These are phyloP conservation scores for Matsumurasca onukii DNA, from an alignment of 1,140 invertebrate species.

Conservation along the genomic window DNA sequence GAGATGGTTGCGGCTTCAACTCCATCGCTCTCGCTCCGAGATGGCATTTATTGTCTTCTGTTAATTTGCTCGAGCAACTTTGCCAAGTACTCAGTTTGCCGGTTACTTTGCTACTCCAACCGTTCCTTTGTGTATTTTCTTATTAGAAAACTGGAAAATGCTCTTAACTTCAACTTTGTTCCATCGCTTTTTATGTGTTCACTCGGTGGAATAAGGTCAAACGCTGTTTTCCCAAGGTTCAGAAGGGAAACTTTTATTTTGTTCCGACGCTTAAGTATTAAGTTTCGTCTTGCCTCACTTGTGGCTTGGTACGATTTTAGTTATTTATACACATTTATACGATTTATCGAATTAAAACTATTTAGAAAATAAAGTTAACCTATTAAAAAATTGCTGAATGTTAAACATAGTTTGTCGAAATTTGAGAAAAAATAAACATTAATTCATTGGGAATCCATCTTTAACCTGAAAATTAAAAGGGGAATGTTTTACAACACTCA, in stretches of 20 bases:
- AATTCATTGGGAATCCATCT: too few relatives aligned
- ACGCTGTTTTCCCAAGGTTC: background rate
- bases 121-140: constrained; percentile 10
- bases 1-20: background rate
- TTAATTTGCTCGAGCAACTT: constrained; percentile 10
- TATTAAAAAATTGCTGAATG: too few relatives aligned
- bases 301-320: too few relatives aligned
- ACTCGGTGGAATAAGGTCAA: background rate
- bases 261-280: too few relatives aligned
- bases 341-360: too few relatives aligned
- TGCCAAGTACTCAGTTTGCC: constrained; percentile 8
- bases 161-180: background rate
- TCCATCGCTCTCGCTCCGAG: background rate
- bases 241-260: background rate
- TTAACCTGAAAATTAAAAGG: too few relatives aligned
- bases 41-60: constrained; percentile 19
- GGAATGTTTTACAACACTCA: too few relatives aligned
- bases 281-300: too few relatives aligned
- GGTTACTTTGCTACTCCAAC: background rate
- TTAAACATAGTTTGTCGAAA: too few relatives aligned
- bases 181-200: background rate
- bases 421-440: too few relatives aligned
- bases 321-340: too few relatives aligned
- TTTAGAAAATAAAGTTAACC: too few relatives aligned
- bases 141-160: background rate